phyloP scores from a whole-genome alignment of 1,140 invertebrate species.

The Cotesia glomerata region DNA sequence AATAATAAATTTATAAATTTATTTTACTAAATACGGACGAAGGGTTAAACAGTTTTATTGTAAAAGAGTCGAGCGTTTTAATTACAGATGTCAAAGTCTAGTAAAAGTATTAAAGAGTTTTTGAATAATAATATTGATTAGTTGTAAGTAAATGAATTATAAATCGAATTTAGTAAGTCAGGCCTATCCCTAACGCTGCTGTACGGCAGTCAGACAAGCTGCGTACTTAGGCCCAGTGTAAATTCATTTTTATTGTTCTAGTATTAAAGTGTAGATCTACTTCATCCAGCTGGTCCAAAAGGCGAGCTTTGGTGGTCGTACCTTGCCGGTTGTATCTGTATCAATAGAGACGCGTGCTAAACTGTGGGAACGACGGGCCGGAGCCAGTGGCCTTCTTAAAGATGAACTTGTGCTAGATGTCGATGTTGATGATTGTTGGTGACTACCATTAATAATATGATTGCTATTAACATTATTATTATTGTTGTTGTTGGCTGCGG shows the following conservation, averaged over 20 bases:
- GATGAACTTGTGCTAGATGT: constrained; percentile 42
- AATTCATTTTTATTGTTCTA: background rate
- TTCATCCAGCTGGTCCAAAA: constrained; percentile 73
- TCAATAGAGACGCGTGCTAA: constrained; percentile 52
- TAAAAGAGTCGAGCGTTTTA: too few relatives aligned
- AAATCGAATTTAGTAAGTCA: background rate
- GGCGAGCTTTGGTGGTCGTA: constrained; percentile 70
- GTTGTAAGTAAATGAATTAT: too few relatives aligned
- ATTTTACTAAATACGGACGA: too few relatives aligned
- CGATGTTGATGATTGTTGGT: constrained; percentile 4
- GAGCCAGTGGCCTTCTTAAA: constrained; percentile 53
- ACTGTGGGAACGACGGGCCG: constrained; percentile 56
- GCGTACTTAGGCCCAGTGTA: background rate
- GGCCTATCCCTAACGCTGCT: background rate
- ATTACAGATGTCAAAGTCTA: too few relatives aligned
- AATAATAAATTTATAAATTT: too few relatives aligned
- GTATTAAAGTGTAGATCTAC: constrained; percentile 40
- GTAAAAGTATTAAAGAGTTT: too few relatives aligned
- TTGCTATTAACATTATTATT: constrained; percentile 28
- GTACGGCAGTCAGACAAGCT: background rate
- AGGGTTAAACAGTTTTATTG: too few relatives aligned
- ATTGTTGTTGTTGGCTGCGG: constrained; percentile 26
- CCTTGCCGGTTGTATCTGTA: constrained; percentile 66
- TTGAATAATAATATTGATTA: too few relatives aligned
- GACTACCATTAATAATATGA: constrained; percentile 21